These are phyloP conservation scores for Melanostoma mellinum DNA, from an alignment of 2,888 invertebrate species.

Conservation along the genomic window DNA sequence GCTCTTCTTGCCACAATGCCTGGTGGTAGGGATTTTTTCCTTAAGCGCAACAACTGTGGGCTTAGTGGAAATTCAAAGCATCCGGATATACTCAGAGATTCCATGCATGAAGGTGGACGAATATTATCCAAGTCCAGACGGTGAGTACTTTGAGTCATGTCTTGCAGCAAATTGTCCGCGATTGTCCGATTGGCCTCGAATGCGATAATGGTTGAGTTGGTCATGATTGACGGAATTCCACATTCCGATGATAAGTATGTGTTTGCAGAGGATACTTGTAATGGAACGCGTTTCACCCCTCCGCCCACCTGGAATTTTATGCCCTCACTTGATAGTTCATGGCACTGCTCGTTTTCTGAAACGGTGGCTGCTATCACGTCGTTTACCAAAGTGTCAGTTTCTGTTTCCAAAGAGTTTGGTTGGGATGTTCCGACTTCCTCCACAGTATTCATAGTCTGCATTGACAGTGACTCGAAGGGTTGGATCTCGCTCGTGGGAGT, in stretches of 20 bases:
- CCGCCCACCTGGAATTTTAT: slow-evolving; percentile 80
- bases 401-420: slow-evolving; percentile 77
- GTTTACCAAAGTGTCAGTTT: slow-evolving; percentile 77
- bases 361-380: slow-evolving; percentile 63
- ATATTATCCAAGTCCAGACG: slow-evolving; percentile 89
- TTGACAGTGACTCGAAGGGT: slow-evolving; percentile 62
- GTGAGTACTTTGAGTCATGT: slow-evolving; percentile 85
- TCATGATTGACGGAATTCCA: slow-evolving; percentile 84
- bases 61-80: slow-evolving; percentile 82
- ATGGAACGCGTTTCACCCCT: slow-evolving; percentile 76
- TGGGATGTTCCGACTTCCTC: slow-evolving; percentile 73
- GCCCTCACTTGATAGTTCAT: slow-evolving; percentile 67
- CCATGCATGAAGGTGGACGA: slow-evolving; percentile 90
- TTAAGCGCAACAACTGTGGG: slow-evolving; percentile 80
- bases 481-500: slow-evolving; percentile 79
- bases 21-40: slow-evolving; percentile 88
- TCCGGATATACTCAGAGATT: slow-evolving; percentile 85
- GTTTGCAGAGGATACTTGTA: slow-evolving; percentile 67
- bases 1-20: slow-evolving; percentile 89
- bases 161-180: slow-evolving; percentile 83
- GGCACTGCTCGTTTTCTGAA: slow-evolving; percentile 67
- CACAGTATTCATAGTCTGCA: slow-evolving; percentile 59
- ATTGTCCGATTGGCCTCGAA: slow-evolving; percentile 89
- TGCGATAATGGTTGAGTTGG: slow-evolving; percentile 88
- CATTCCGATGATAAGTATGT: slow-evolving; percentile 75